Base-by-base conservation (phyloP, 2,888 invertebrate species). In the Watsonalla binaria region DNA sequence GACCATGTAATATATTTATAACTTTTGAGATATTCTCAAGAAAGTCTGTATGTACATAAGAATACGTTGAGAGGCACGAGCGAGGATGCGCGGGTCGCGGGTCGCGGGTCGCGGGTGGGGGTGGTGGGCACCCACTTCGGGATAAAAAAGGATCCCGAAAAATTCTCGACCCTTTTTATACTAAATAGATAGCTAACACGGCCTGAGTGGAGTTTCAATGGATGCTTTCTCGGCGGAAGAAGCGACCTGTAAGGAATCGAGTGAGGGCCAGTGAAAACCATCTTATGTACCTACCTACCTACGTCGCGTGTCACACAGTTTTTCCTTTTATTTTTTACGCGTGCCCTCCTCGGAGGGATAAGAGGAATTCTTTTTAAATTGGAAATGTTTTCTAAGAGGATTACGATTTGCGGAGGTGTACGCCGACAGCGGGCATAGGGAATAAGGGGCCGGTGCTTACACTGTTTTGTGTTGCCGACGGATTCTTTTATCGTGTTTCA, bases 381-480 rank as follows among this genome's bases (percentile, higher is more conserved):
- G 90, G 90, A 90, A 90, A 90, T 90, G 90, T 90, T 90, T 89
- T 90, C 87, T 88, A 86, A 90, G 90, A 90, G 90, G 90, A 90
- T 90, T 90, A 90, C 88, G 86, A 89, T 90, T 89, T 84, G 86
- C 82, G 84, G 82, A 89, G 89, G 87, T 87, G 86, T 82, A 80
- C 76, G 78, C 70, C 78, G 74, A 76, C 74, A 75, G 74, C 67
- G 77, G 72, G 71, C 72, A 68, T 73, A 65, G 70, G 83, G 78
- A 80, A 81, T 82, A 80, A 80, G 82, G 86, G 84, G 81, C 80
- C 72, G 73, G 76, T 74, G 72, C 76, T 76, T 75, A 72, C 70
- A 63, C 66, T 72, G 74, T 79, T 82, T 80, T 84, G 76, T 82
- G 79, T 80, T 76, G 77, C 80, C 76, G 68, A 76, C 64, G 66